Base-by-base conservation (phyloP, 2,888 invertebrate species). In the Pomacea canaliculata region DNA sequence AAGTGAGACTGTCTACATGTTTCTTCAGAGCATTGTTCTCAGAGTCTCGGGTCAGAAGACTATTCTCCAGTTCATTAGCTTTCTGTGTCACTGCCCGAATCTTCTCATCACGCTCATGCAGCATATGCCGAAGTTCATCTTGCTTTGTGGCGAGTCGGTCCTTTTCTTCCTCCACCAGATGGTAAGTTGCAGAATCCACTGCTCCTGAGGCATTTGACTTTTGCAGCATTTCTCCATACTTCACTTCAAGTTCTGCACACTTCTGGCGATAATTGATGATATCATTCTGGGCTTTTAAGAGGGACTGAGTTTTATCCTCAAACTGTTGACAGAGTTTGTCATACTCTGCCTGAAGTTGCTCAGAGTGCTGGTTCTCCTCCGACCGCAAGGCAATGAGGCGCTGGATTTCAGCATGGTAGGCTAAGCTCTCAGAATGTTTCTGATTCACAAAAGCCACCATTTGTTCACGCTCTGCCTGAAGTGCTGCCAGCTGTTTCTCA, bases 331-430 rank as follows among this genome's bases (percentile, higher is more conserved):
- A 82, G n/a, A 91, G 83, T n/a, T 83, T 83, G 51, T 81, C 81
- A 81, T 89, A 89, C 59, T 91, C 87, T 37, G 83, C 78, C 74
- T 87, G 82, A 46, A 90, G 79, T 51, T 82, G 79, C 70, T 89
- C 87, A 75, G 82, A 82, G 73, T 86, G 86, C 65, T 86, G 85
- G 12, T 78, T 83, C 72, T 88, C 85, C 19, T 81, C 73, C 19
- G 78, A 79, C 13, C 90, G 77, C 18, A 85, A 79, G 7, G 81
- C 84, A 19, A 85, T 85, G 67, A 97, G 90, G 51, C 96, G 93
- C 89, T 96, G 95, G 78, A 97, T 95, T 92, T 97, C 97, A 56
- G 92, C 93, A 86, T 97, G 96, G 89, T 96, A 97, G 80, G 94
- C 94, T 51, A 96, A 91, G 87, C 94, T 96, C 91, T 97, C 97